Percentiles rank a stretch among this genome's conserved stretches.
Conservation (phyloP, 2,888 invertebrate species). For the Rhodophaea formosa region DNA sequence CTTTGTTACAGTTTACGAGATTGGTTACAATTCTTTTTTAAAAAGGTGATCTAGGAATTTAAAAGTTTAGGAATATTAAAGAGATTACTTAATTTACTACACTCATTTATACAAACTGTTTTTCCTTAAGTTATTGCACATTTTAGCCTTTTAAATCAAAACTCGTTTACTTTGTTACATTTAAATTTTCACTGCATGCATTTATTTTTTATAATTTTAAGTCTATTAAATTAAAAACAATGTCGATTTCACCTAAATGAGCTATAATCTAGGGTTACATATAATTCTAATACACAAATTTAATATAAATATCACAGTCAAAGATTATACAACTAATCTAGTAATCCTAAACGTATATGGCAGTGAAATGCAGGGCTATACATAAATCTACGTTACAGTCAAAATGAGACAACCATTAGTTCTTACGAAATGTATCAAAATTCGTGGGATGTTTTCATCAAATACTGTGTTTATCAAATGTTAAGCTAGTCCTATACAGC, state of each 20-base stretch:
- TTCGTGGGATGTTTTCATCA: conserved; percentile 28
- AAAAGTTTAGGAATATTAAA: conserved; percentile 38
- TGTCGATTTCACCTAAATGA: conserved; percentile 21
- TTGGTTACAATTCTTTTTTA: conserved; percentile 24
- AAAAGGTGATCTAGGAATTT: conserved; percentile 28
- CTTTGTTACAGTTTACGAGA: conserved; percentile 45
- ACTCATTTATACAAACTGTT: not conserved
- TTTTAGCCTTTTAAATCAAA: conserved; percentile 11
- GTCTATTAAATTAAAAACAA: conserved; percentile 4
- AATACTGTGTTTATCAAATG: conserved; percentile 43
- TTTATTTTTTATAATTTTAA: not conserved
- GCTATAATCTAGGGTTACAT: conserved; percentile 55
- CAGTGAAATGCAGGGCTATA: conserved; percentile 68
- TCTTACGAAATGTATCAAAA: conserved; percentile 38
- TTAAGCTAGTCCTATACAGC: conserved; percentile 71
- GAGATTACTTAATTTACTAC: conserved; percentile 17
- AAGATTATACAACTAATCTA: conserved; percentile 76
- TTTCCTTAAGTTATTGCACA: conserved; percentile 14
- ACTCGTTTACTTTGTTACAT: not conserved
- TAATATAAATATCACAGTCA: conserved; percentile 81
- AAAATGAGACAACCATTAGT: conserved; percentile 50
- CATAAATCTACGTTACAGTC: conserved; percentile 45
- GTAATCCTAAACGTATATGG: conserved; percentile 67
- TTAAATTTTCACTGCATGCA: not conserved
- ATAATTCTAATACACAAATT: conserved; percentile 74